Base-by-base conservation (phyloP, 1,140 invertebrate species). In the Acromyrmex charruanus region DNA sequence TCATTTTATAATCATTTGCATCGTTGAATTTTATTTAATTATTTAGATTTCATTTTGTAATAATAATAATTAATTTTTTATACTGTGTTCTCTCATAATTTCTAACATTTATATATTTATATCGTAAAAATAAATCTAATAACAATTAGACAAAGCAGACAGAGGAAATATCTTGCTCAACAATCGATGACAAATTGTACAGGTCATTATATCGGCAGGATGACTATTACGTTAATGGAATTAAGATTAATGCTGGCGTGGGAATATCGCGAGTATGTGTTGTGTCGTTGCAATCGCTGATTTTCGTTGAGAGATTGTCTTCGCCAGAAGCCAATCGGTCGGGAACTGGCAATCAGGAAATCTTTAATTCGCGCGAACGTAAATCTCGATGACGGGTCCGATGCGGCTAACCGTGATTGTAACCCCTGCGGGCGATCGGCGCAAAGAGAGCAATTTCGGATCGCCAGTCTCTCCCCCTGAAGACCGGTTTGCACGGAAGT, bases 361-460 rank as follows among this genome's bases (percentile, higher is more conserved):
- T 89, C 79, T 84, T 89, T 89, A 74, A 81, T 69, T 18, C 69
- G 80, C 69, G 71, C 69, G n/a, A 12, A 55, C 72, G 89, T 87
- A 90, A 89, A 90, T 90, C 89, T 89, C 77, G 58, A 28, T 35
- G 87, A 44, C 53, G 53, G 21, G 16, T 66, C 39, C 51, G 80
- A 79, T 18, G 59, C 28, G 53, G 31, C 77, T 53, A 51, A 74
- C 49, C 51, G 39, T 87, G 77, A 89, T 89, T 89, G 88, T 63
- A 85, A 87, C 71, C 79, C 77, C 88, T 72, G 55, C 88, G 77
- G 77, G 85, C 63, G 44, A 79, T 61, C 66, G 59, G 51, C 58
- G 58, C 53, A 68, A 75, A 66, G 87, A 85, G 31, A 89, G 68
- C 88, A 79, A 89, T 90, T 90, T 89, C 53, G 89, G 89, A 63